Evolutionary conservation across 2,113 vertebrate genomes (phyloP), one percentile per base, ranked within the genome.

Genomic region (Tursiops truncatus): DNA sequence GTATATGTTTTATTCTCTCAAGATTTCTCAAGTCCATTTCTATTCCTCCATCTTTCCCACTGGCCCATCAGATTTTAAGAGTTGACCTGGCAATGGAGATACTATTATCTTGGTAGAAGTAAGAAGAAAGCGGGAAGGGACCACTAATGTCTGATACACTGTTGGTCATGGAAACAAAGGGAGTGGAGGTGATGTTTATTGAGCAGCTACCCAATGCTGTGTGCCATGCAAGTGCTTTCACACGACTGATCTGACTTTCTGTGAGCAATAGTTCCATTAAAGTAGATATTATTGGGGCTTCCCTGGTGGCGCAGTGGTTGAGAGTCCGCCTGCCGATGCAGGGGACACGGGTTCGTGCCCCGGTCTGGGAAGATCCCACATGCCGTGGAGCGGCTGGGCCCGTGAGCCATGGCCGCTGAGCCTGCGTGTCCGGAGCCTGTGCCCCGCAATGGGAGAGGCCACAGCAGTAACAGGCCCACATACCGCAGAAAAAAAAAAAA

Each of bases 21-120:
- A 63, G 18, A 56, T 62, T n/a, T 91, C 44, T 89, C 60, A 73
- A 86, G 74, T 26, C 12, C 20, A 23, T 62, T 95, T 92, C 28
- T 26, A 73, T 5, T 5, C 31, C 71, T 56, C 15, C 4, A 1
- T 74, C 28, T 63, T 62, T 62, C 20, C n/a, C 31, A 67, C 5
- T 93, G 67, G 15, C 28, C 25, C 3, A 62, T 25, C 60, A 62
- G 26, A 53, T 7, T 53, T 41, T 26, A 50, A 20, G 4, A 91
- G 83, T 36, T 91, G 38, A 85, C 41, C 50, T 68, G 56, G 28
- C 33, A 65, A 23, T 44, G 3, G 26, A 8, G 28, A 33, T 67
- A 10, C 7, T 47, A 47, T n/a, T 8, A 9, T 60, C 71, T 76
- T 67, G 31, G 33, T 62, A 15, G 60, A 65, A 80, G 71, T 17